Conservation (phyloP, 1,140 invertebrate species). For the Drosophila parvula region DNA sequence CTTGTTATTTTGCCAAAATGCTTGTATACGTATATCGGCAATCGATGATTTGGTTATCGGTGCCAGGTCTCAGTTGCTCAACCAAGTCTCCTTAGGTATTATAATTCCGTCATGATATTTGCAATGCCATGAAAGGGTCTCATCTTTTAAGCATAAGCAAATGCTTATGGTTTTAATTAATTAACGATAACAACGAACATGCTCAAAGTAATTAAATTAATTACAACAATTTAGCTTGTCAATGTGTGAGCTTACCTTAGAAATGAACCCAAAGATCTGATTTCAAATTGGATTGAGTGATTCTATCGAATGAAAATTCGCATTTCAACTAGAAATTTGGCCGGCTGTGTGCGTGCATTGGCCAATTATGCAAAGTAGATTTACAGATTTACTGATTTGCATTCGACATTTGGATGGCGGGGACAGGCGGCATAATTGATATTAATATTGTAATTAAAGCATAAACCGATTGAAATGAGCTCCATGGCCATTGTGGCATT, state of each 20-base stretch:
- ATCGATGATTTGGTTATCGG: too few species aligned
- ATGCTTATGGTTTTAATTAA: neutral
- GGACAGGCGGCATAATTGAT: slow-evolving; percentile 55
- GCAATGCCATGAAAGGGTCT: too few species aligned
- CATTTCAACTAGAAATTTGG: neutral
- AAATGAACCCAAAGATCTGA: neutral
- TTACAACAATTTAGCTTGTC: neutral
- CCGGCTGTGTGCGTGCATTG: neutral
- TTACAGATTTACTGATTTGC: slow-evolving; percentile 28
- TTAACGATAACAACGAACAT: neutral
- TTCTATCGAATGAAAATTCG: neutral
- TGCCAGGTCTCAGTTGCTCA: too few species aligned
- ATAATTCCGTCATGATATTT: too few species aligned
- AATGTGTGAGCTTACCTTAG: neutral
- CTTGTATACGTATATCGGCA: too few species aligned
- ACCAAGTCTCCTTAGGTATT: too few species aligned
- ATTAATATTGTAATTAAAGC: slow-evolving; percentile 68
- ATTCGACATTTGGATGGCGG: slow-evolving; percentile 9
- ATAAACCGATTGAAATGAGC: slow-evolving; percentile 25
- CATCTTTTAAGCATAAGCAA: too few species aligned
- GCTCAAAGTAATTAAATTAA: neutral
- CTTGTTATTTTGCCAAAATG: too few species aligned
- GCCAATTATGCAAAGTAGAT: slow-evolving; percentile 46
- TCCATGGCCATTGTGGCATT: slow-evolving; percentile 2
- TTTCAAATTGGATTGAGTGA: neutral